These are phyloP conservation scores for Brachynemurus nebulosus DNA, from an alignment of 2,888 invertebrate genomes.

Conservation along the genomic window DNA sequence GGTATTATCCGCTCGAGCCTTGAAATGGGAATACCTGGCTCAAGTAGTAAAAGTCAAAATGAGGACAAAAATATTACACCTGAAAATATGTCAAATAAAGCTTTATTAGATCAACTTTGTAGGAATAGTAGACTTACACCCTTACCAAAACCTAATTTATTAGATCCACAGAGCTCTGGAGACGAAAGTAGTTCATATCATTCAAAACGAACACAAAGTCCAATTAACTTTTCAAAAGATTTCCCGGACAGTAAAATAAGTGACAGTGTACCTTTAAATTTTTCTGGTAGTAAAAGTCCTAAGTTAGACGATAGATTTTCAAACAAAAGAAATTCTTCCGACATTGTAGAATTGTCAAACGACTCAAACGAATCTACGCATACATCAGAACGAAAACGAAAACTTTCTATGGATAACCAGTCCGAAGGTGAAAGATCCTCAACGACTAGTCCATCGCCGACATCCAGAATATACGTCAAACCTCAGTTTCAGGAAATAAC, in stretches of 20 bases:
- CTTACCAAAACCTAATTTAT: slow-evolving; percentile 29
- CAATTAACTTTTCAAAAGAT: slow-evolving; percentile 26
- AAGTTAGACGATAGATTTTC: no score
- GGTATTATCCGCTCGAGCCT: slow-evolving; percentile 72
- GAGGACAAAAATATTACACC: slow-evolving; percentile 34
- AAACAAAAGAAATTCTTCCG: slow-evolving; percentile 20
- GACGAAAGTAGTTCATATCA: slow-evolving; percentile 30
- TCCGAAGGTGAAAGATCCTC: slow-evolving; percentile 8
- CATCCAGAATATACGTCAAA: slow-evolving; percentile 30
- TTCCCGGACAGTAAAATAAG: slow-evolving; percentile 10
- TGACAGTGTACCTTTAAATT: slow-evolving; percentile 8
- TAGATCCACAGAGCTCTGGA: slow-evolving; percentile 31
- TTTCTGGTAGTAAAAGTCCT: slow-evolving; percentile 9
- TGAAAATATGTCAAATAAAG: slow-evolving; percentile 43
- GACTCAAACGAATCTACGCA: slow-evolving; percentile 28
- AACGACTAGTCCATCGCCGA: slow-evolving; percentile 13
- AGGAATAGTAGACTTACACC: slow-evolving; percentile 44
- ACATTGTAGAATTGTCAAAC: slow-evolving; percentile 31
- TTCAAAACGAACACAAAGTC: slow-evolving; percentile 26
- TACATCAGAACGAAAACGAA: slow-evolving; percentile 8
- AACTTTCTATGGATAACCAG: slow-evolving; percentile 6
- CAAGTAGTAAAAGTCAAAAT: slow-evolving; percentile 37
- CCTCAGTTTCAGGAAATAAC: slow-evolving; percentile 27
- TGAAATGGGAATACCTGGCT: slow-evolving; percentile 46
- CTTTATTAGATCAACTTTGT: slow-evolving; percentile 50